Base-by-base conservation (phyloP, 2,113 vertebrate species). In the Pyxicephalus adspersus region DNA sequence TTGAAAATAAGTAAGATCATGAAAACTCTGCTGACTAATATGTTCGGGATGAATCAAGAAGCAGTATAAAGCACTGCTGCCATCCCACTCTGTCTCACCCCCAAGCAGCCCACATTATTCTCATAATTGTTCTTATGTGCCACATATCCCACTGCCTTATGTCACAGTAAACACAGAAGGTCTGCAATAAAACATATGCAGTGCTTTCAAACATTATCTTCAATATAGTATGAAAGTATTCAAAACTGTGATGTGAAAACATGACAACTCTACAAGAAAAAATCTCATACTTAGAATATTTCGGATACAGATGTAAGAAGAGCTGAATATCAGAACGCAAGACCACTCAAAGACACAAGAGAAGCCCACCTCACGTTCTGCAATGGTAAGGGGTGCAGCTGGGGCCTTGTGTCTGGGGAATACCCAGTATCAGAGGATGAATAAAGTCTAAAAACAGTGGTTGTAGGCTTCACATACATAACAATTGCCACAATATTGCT, bases 11-110 rank as follows among this genome's bases (percentile, higher is more conserved):
- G 38, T 45, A 45, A 9, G 11, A 52, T 52, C 45, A 25, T 64
- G n/a, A n/a, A 18, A n/a, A 18, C 13, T 45, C 18, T 52, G 58
- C 78, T 72, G 78, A 81, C 38, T 81, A 72, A 81, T 63, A 29
- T 25, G 20, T 29, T 60, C 25, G 54, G 64, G 23, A 51, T 81
- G 58, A 81, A 38, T 81, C 65, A 80, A 57, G 5, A 55, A 34
- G 77, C 29, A 34, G 18, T 23, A 61, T 54, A 26, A 81, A 52
- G 55, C 22, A 18, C 70, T 64, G n/a, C 54, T 45, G 11, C 28
- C 45, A 64, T 15, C 68, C 78, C 78, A 80, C 78, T 63, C 73
- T 3, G 29, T 58, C 34, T 73, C 78, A 29, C 50, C 26, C 50
- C 65, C 70, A 22, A 54, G 20, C 67, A 73, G 38, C 68, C 78